These are phyloP conservation scores for Apamea crenata DNA, from an alignment of 2,888 invertebrate species.

Conservation along the genomic window DNA sequence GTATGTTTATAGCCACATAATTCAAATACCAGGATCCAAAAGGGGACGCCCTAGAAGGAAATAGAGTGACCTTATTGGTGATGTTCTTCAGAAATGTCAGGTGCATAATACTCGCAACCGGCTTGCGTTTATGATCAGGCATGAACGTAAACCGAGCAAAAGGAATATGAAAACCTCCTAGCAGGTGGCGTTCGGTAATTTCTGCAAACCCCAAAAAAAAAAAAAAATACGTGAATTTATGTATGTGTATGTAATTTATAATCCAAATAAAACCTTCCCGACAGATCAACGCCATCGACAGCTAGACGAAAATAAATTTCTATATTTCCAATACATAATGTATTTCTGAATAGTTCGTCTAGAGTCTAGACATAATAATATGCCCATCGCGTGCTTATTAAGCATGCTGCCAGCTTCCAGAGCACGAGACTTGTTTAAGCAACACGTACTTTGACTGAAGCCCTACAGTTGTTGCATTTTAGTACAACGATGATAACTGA, in stretches of 20 bases:
- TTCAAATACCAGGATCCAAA: no score
- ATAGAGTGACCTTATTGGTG: no score
- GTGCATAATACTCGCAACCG: not conserved
- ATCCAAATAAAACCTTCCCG: not conserved
- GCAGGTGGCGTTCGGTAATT: not conserved
- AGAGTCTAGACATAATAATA: slow-evolving; percentile 42
- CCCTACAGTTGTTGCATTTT: slow-evolving; percentile 47
- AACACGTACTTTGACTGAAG: slow-evolving; percentile 38
- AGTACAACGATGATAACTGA: slow-evolving; percentile 46
- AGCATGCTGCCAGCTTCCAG: slow-evolving; percentile 40
- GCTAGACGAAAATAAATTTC: slow-evolving; percentile 11
- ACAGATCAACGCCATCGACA: not conserved
- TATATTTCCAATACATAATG: slow-evolving; percentile 34
- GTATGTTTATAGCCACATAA: no score
- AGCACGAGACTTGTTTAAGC: slow-evolving; percentile 48
- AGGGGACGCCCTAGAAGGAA: no score
- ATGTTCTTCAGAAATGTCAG: no score
- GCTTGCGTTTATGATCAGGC: no score
- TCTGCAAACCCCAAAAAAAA: not conserved
- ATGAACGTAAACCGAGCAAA: no score
- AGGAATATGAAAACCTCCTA: no score
- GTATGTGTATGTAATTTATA: not conserved
- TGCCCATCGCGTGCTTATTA: slow-evolving; percentile 32
- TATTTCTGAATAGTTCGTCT: slow-evolving; percentile 27
- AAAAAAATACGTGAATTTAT: not conserved